These are phyloP conservation scores for Eurystomus glaucurus DNA, from an alignment of 2,797 vertebrate genomes.

Conservation along the genomic window DNA sequence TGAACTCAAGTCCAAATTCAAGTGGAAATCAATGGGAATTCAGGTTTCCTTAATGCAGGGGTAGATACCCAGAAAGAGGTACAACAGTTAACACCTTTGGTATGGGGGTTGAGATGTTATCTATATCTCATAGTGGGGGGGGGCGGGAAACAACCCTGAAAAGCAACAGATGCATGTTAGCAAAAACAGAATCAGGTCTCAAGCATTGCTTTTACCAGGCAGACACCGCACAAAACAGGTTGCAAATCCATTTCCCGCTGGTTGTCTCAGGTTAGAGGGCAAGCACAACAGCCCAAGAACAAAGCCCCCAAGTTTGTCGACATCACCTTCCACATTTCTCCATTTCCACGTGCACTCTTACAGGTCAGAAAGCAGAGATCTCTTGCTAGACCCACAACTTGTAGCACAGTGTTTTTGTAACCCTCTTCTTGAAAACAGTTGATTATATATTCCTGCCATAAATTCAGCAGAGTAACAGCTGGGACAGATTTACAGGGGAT, in stretches of 20 bases:
- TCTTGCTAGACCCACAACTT: conserved; percentile 35
- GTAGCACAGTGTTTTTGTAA: conserved; percentile 10
- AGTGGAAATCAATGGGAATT: not conserved
- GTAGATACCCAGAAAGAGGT: not conserved
- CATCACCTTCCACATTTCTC: not conserved
- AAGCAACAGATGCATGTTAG: not conserved
- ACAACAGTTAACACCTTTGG: not conserved
- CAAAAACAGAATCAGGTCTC: not conserved
- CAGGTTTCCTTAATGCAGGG: not conserved
- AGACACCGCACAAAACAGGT: not conserved
- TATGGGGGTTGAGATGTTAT: not conserved
- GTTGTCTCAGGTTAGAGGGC: not conserved
- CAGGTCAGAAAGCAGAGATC: not conserved
- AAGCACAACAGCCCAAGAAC: not conserved
- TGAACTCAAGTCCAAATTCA: not conserved
- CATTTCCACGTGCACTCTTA: not conserved
- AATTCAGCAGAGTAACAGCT: conserved; percentile 72
- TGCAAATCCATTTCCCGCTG: not conserved
- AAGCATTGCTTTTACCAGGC: not conserved
- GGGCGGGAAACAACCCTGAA: not conserved
- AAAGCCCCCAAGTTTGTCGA: not conserved
- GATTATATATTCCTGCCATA: conserved; percentile 68
- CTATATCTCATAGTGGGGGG: not conserved
- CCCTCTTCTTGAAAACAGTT: conserved; percentile 57
- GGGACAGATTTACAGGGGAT: conserved; percentile 78